phyloP scores from a whole-genome alignment of 2,888 invertebrate genomes.

The Cotesia congregata region DNA sequence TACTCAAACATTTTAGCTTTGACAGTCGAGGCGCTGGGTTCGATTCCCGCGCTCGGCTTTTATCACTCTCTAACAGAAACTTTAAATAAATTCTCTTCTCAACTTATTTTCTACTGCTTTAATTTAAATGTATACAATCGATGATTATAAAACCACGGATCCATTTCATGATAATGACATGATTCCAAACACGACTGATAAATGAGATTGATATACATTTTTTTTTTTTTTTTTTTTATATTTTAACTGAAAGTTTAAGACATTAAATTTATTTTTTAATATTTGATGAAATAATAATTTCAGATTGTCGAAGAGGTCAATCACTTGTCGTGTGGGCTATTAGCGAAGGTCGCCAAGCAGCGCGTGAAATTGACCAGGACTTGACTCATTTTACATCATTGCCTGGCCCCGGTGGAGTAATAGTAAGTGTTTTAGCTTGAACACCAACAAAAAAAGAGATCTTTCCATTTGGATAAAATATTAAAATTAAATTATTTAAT shows the following conservation, averaged over 20 bases:
- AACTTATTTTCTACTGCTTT: too few relatives aligned
- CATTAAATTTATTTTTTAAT: not conserved
- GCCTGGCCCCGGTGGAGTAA: constrained; percentile 94
- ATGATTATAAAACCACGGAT: constrained; percentile 31
- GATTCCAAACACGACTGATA: constrained; percentile 14
- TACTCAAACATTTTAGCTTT: too few relatives aligned
- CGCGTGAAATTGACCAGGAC: constrained; percentile 90
- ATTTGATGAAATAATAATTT: constrained; percentile 10
- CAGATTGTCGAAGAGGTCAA: constrained; percentile 99
- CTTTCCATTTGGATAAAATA: constrained; percentile 15
- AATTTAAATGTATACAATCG: not conserved
- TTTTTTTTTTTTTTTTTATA: constrained; percentile 6
- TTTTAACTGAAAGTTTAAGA: too few relatives aligned
- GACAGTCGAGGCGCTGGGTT: too few relatives aligned
- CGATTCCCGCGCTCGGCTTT: too few relatives aligned
- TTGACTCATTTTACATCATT: constrained; percentile 86
- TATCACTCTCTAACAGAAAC: too few relatives aligned
- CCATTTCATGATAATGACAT: constrained; percentile 30
- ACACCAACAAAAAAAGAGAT: constrained; percentile 29
- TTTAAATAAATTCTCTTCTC: too few relatives aligned
- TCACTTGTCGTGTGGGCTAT: constrained; percentile 99
- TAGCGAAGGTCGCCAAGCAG: constrained; percentile 97
- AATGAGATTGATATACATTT: constrained; percentile 1
- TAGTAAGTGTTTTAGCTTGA: constrained; percentile 66
- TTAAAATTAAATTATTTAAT: not conserved